These are phyloP conservation scores for Glossophaga mutica DNA, from an alignment of 2,797 vertebrate genomes.

Conservation along the genomic window DNA sequence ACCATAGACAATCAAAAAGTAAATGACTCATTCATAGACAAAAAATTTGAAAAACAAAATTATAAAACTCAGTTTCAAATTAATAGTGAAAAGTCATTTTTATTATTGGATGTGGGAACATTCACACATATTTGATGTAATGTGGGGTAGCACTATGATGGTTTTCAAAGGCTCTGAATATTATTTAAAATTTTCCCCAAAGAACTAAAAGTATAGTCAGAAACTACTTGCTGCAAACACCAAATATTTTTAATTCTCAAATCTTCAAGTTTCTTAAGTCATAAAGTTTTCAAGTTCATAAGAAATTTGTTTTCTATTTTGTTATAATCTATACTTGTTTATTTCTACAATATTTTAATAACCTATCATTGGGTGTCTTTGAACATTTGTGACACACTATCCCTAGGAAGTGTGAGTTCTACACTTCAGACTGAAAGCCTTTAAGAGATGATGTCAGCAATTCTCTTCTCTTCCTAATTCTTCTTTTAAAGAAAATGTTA, in stretches of 20 bases:
- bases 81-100: not conserved
- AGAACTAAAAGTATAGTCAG: not conserved
- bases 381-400: not conserved
- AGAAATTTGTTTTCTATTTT: not conserved
- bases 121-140: not conserved
- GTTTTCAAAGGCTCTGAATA: not conserved
- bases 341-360: not conserved
- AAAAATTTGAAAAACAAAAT: not conserved
- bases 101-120: not conserved
- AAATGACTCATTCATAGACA: not conserved
- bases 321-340: not conserved
- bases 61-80: not conserved
- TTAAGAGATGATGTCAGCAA: not conserved
- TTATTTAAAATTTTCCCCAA: not conserved
- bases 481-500: not conserved
- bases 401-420: not conserved
- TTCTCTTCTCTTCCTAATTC: not conserved
- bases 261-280: not conserved
- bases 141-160: not conserved
- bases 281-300: not conserved
- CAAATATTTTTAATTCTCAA: not conserved
- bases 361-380: not conserved
- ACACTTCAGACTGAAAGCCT: not conserved
- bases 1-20: not conserved
- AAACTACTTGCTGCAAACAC: not conserved